Evolutionary conservation across 2,888 invertebrate species (phyloP).

Genomic region (Bimastos eiseni): DNA sequence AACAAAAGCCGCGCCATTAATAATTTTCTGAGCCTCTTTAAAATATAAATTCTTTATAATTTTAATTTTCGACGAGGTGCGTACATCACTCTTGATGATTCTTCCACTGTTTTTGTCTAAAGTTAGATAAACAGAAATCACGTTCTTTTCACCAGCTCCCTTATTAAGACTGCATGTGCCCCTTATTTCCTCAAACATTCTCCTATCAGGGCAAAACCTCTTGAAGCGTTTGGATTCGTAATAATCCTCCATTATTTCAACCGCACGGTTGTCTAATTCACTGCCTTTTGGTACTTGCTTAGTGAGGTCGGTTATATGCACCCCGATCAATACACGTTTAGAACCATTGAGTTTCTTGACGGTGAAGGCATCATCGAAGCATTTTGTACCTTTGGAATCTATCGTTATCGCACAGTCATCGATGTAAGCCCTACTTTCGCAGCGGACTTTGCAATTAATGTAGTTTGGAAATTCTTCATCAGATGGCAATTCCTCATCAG

Average conservation of each 20-base stretch:
- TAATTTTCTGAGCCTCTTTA: slow-evolving; percentile 29
- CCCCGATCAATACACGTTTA: not conserved
- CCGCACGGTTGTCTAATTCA: not conserved
- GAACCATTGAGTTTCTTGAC: not conserved
- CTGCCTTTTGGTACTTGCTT: not conserved
- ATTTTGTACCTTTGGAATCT: not conserved
- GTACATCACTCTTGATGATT: no score
- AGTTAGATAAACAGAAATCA: not conserved
- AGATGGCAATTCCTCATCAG: no score
- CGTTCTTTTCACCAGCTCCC: not conserved
- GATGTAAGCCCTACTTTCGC: no score
- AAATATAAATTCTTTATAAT: slow-evolving; percentile 17
- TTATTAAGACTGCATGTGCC: not conserved
- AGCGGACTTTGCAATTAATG: no score
- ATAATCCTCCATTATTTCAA: not conserved
- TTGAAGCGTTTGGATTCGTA: not conserved
- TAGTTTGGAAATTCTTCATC: no score
- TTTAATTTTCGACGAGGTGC: not conserved
- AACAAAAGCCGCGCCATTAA: not conserved
- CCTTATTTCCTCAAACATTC: not conserved
- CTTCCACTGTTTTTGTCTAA: not conserved
- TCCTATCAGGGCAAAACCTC: not conserved
- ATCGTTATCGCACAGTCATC: not conserved
- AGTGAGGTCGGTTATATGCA: not conserved
- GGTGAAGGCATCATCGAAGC: slow-evolving; percentile 3